Evolutionary conservation across 2,113 vertebrate genomes (phyloP), one percentile per base, ranked within the genome.

Genomic region (Aegotheles bennettii): DNA sequence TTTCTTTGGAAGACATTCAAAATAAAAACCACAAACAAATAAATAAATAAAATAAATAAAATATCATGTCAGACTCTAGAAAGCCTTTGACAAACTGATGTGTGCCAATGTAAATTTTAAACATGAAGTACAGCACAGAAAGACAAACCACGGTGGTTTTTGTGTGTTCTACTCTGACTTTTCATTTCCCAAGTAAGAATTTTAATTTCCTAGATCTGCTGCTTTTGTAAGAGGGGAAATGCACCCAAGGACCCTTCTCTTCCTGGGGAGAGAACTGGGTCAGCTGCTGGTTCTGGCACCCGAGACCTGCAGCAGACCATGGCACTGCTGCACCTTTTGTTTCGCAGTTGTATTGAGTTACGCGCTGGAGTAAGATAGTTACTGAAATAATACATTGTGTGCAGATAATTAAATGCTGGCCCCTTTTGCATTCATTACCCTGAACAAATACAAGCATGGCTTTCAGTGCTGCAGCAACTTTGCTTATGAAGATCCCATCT

Each of bases 71-170:
- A 89, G 59, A 53, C 38, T 47, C 36, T 16, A 61, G 67, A 59
- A 77, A 84, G 38, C 45, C 33, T 67, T 35, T 26, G 25, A 50
- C 23, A 74, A 70, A 47, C 3, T 4, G 64, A 50, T 29, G 38
- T 8, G 45, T 33, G 57, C 35, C 43, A 28, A 61, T 3, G 29
- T 3, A 38, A 61, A 33, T 10, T 23, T 43, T 38, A 85, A 78
- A 73, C 45, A 45, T 56, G 19, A 15, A 0, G 2, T 16, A 25
- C 20, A 38, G 7, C 0, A 1, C 9, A 33, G 16, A 43, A 51
- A 61, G 57, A 56, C 24, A 74, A n/a, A 68, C 11, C 40, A 40
- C 0, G 0, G 33, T 6, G 71, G 1, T 16, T 63, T 15, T 48
- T 28, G 12, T 24, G 8, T 13, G 13, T 20, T 76, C 40, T 26